These are phyloP conservation scores for Siphlonurus alternatus DNA, from an alignment of 2,888 invertebrate species.

Conservation along the genomic window DNA sequence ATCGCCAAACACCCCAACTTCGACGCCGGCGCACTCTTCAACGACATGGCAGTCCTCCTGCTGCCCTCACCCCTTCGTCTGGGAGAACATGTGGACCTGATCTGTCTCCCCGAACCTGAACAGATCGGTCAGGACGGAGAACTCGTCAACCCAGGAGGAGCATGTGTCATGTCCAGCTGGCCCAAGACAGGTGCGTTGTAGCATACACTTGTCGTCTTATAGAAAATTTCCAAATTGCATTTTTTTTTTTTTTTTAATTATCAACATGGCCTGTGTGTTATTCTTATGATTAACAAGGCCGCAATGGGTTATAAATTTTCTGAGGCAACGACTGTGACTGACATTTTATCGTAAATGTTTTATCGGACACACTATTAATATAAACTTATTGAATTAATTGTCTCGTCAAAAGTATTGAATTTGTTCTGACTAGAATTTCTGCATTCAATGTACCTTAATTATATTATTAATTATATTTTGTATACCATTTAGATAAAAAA, in stretches of 20 bases:
- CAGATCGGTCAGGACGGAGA: conserved; percentile 33
- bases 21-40: conserved; percentile 36
- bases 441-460: no score
- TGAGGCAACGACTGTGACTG: no score
- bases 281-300: no score
- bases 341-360: no score
- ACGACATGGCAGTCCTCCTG: conserved; percentile 56
- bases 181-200: conserved; percentile 47
- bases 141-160: conserved; percentile 30
- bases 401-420: no score
- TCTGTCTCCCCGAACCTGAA: conserved; percentile 47
- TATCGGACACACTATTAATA: no score
- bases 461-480: no score
- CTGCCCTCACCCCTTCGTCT: conserved; percentile 39
- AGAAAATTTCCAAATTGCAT: no score
- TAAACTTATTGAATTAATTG: no score
- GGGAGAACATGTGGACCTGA: conserved; percentile 53
- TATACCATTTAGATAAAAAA: no score
- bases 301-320: no score
- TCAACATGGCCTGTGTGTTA: neutral
- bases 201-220: neutral
- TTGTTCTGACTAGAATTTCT: no score
- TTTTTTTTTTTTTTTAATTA: neutral
- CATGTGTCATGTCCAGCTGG: conserved; percentile 69
- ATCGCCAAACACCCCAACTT: conserved; percentile 56